Conservation (phyloP, 2,797 vertebrate genomes). For the Lates japonicus region DNA sequence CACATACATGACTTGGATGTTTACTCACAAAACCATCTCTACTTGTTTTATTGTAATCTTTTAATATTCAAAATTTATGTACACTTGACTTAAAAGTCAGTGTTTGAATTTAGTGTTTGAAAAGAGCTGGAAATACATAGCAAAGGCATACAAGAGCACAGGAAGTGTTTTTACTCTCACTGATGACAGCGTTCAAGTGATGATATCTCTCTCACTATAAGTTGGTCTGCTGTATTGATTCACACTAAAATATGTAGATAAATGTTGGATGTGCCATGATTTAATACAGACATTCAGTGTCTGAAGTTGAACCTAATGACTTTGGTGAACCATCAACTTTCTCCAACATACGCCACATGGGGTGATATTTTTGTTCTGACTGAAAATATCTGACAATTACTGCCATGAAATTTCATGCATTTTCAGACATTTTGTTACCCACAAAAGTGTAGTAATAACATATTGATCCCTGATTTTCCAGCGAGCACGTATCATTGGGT, state of each 20-base stretch:
- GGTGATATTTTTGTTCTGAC: background rate
- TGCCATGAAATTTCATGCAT: too few relatives aligned
- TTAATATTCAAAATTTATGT: background rate
- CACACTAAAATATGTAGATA: background rate
- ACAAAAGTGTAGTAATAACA: background rate
- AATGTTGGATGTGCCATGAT: background rate
- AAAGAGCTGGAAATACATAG: background rate
- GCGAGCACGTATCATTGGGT: background rate
- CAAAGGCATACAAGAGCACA: background rate
- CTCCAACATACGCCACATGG: too few relatives aligned
- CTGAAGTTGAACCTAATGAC: background rate
- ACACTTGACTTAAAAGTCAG: background rate
- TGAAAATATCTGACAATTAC: too few relatives aligned
- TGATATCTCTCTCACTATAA: background rate
- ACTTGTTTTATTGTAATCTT: background rate
- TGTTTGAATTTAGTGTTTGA: background rate
- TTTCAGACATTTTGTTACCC: background rate
- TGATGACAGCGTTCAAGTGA: too few relatives aligned
- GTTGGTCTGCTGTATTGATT: background rate
- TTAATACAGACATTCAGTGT: background rate
- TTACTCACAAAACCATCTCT: background rate
- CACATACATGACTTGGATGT: background rate
- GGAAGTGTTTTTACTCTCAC: background rate
- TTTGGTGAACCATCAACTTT: background rate
- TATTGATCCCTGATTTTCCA: background rate